Evolutionary conservation across 2,888 invertebrate species (phyloP).

Genomic region (Aspidiotus destructor): DNA sequence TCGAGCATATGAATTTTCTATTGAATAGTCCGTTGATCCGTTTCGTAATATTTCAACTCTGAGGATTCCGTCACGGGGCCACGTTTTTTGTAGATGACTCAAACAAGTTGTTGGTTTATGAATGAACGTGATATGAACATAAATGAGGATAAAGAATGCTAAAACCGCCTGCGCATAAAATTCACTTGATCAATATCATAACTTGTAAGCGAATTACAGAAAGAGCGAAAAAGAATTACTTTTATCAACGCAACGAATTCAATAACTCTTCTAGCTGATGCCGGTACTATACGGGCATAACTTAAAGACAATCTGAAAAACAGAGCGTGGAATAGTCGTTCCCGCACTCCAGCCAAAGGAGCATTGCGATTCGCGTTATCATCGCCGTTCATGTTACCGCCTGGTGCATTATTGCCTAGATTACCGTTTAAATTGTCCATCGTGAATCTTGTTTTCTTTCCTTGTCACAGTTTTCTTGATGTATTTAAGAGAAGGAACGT

Average conservation of each 20-base stretch:
- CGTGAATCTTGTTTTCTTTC: not conserved
- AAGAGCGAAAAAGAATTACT: conserved; percentile 44
- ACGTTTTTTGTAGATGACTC: conserved; percentile 72
- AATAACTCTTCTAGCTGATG: conserved; percentile 66
- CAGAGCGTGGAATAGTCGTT: conserved; percentile 86
- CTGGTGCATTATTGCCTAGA: conserved; percentile 11
- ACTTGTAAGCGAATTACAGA: no score
- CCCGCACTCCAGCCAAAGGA: conserved; percentile 73
- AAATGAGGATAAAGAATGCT: conserved; percentile 82
- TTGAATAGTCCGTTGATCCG: conserved; percentile 55
- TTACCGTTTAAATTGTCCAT: not conserved
- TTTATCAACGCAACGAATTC: conserved; percentile 74
- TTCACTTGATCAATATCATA: not conserved
- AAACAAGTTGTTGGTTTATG: conserved; percentile 87
- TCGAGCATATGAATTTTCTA: conserved; percentile 74
- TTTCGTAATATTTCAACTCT: conserved; percentile 71
- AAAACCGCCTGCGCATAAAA: conserved; percentile 56
- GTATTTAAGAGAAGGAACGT: not conserved
- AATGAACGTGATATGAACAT: conserved; percentile 91
- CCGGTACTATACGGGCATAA: conserved; percentile 84
- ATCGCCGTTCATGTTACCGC: conserved; percentile 34
- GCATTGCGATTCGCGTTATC: conserved; percentile 52
- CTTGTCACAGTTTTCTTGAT: not conserved
- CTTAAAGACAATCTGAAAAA: conserved; percentile 85
- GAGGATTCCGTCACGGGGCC: conserved; percentile 92